Percentiles rank a stretch among this genome's conserved stretches.
phyloP scores from a whole-genome alignment of 2,797 vertebrate genomes.

The Choloepus didactylus region DNA sequence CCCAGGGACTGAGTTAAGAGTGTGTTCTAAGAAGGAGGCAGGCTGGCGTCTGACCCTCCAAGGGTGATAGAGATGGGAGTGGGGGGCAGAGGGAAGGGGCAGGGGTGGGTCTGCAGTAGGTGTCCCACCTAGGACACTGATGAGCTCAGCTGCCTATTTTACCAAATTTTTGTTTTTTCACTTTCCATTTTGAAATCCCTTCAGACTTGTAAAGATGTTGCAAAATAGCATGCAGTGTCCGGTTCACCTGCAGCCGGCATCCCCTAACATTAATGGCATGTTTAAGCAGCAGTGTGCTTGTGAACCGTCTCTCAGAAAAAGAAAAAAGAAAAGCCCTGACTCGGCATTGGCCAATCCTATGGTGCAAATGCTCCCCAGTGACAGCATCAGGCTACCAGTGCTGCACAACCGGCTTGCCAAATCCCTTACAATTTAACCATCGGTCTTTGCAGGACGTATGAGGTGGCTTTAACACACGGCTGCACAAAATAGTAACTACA shows the following conservation, averaged over 20 bases:
- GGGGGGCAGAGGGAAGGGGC: background rate
- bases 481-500: background rate
- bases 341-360: background rate
- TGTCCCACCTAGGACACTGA: background rate
- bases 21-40: background rate
- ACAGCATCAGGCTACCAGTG: background rate
- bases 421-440: background rate
- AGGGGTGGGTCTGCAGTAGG: background rate
- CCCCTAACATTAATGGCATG: background rate
- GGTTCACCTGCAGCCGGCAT: background rate
- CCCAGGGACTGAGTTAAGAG: background rate
- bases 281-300: accelerated
- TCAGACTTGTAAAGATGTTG: background rate
- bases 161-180: background rate
- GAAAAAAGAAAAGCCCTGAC: background rate
- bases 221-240: background rate
- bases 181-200: background rate
- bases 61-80: background rate
- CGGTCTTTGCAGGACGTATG: accelerated
- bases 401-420: background rate
- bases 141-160: background rate
- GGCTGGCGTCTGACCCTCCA: background rate
- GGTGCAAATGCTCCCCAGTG: background rate
- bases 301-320: background rate
- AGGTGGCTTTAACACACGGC: background rate